Evolutionary conservation across 2,113 vertebrate genomes (phyloP), one percentile per base, ranked within the genome.

Genomic region (Nipponia nippon): DNA sequence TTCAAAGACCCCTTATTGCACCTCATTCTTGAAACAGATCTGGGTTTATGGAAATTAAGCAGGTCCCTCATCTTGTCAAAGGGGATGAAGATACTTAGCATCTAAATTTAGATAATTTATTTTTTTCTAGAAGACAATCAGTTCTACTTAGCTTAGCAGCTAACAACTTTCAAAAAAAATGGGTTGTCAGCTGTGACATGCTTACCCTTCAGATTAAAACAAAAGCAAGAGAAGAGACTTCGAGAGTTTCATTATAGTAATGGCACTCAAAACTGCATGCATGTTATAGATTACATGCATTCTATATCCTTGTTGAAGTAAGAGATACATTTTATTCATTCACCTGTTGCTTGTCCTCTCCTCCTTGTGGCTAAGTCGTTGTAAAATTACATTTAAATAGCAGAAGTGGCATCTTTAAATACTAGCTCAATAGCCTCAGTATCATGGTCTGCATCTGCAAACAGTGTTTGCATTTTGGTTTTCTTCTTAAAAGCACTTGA

Each of bases 341-440:
- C 81, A 83, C 50, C 50, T 81, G 38, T 72, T 77, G 94, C 88
- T 92, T 83, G 81, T 83, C 87, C 58, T 95, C 80, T 92, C 59
- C 76, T 87, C 50, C 61, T 90, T 93, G 83, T 90, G 72, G 87
- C 77, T 94, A 93, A 96, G 62, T 84, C 78, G 89, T 53, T 95
- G 79, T 76, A 89, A 96, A 97, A 95, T 83, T 87, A 50, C 44
- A 93, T 47, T 89, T 83, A 93, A 90, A 91, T 27, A 89, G 23
- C 25, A 93, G 70, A 97, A 96, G 83, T 32, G 32, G 62, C 46
- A 87, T 84, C 62, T 96, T 95, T 87, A 95, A 97, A 89, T 84
- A 95, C 23, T n/a, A 87, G 67, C 72, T 89, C 53, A 94, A 80
- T 13, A 50, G 63, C 75, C 47, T 59, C 56, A 61, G 50, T 38